A percentile compares a stretch with the other conserved stretches of the same genome.
Conservation (phyloP, 2,797 vertebrate species). For the Sebastes cheni region DNA sequence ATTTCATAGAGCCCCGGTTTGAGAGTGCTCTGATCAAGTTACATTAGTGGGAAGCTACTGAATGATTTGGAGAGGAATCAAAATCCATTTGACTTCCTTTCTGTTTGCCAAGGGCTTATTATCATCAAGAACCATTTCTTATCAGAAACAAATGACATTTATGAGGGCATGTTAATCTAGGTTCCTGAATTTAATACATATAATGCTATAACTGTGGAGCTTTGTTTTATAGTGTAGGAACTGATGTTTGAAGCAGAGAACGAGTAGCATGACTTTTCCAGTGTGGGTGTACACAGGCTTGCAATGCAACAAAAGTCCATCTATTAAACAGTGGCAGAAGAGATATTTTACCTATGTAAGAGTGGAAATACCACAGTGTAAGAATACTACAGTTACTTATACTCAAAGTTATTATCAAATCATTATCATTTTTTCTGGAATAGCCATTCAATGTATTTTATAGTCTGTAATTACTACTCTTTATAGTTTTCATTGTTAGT, state of each 20-base stretch:
- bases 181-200: conserved; percentile 40
- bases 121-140: conserved; percentile 53
- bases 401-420: neutral
- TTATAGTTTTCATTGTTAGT: neutral
- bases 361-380: neutral
- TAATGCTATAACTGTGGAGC: conserved; percentile 9
- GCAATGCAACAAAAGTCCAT: neutral
- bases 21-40: conserved; percentile 79
- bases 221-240: conserved; percentile 23
- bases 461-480: neutral
- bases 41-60: conserved; percentile 74
- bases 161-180: conserved; percentile 50
- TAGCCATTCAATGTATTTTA: neutral
- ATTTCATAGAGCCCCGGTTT: conserved; percentile 73
- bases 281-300: neutral
- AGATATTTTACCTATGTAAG: neutral
- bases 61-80: conserved; percentile 76
- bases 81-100: conserved; percentile 73
- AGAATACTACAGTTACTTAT: neutral
- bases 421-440: neutral
- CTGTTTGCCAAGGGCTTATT: conserved; percentile 67
- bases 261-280: neutral
- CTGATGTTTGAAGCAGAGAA: conserved; percentile 7
- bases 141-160: conserved; percentile 59
- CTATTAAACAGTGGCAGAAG: neutral